Evolutionary conservation across 2,797 vertebrate genomes (phyloP), one percentile per base, ranked within the genome.

Genomic region (Pantherophis vulpinus): DNA sequence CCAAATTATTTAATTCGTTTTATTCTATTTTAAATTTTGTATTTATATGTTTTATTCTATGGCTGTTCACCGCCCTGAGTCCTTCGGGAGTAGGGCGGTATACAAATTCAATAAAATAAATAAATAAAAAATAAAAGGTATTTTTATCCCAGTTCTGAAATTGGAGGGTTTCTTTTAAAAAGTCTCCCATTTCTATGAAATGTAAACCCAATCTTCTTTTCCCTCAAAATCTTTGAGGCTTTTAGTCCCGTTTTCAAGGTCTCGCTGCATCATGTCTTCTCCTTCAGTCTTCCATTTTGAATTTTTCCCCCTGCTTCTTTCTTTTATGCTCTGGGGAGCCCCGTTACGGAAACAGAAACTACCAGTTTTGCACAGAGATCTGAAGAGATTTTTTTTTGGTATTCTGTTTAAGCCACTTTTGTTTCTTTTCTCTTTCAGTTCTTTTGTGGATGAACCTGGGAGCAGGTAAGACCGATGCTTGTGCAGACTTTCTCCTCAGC

Each of bases 261-360:
- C 14, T 37, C n/a, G 0, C 6, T 18, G n/a, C 0, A 8, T 74
- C 0, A 9, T 2, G 29, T 2, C n/a, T 8, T 74, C n/a, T n/a
- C 0, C 16, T 20, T 20, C n/a, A 18, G 63, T 74, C 16, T 32
- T 74, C 14, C 16, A 18, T 74, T 32, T 74, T 32, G 66, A 1
- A 32, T 74, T 12, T 63, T 23, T 1, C 1, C 8, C 12, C 29
- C 61, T 4, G 27, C 61, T 63, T 63, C 1, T 63, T 29, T 63
- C 61, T 13, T 29, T 1, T 63, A 63, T 1, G 4, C 4, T 5
- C 27, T 29, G 27, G 10, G 11, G 4, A 63, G 61, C 11, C 25
- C 27, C 61, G 1, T 63, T 29, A n/a, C 0, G 2, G 63, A 66
- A 66, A 66, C 14, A n/a, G 63, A 66, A 66, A 70, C 12, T 74